Percentiles rank a stretch among this genome's conserved stretches.
Evolutionary conservation across 2,797 vertebrate genomes (phyloP).

Genomic region (Arrhamphus sclerolepis): DNA sequence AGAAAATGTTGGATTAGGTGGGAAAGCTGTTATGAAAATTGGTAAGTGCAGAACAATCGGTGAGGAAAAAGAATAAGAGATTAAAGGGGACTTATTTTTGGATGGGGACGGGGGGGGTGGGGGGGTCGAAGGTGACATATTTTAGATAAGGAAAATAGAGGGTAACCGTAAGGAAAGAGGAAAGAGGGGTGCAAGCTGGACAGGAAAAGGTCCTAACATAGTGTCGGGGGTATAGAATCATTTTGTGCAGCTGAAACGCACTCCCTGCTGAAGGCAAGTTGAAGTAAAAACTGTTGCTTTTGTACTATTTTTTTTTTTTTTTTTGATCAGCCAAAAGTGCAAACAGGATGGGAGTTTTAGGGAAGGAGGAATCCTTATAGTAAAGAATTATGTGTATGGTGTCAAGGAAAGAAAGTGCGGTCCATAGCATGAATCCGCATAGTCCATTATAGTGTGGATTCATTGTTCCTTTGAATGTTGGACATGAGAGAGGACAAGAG

Average conservation of each 20-base stretch:
- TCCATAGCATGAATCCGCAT: conserved; percentile 41
- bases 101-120: too few relatives aligned
- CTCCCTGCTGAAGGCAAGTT: conserved; percentile 37
- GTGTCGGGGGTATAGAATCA: conserved; percentile 49
- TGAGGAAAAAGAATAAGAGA: conserved; percentile 43
- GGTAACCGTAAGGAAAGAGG: conserved; percentile 24
- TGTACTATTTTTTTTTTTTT: conserved; percentile 43
- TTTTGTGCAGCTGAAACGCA: conserved; percentile 32
- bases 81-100: conserved; percentile 8
- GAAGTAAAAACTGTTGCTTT: conserved; percentile 31
- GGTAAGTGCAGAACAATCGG: conserved; percentile 37
- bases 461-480: conserved; percentile 50
- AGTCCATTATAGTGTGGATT: conserved; percentile 32
- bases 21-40: conserved; percentile 54
- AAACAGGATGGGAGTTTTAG: conserved; percentile 34
- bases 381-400: conserved; percentile 20
- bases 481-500: conserved; percentile 61
- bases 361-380: conserved; percentile 35
- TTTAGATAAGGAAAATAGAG: conserved; percentile 47
- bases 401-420: conserved; percentile 14
- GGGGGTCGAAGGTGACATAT: conserved; percentile 60
- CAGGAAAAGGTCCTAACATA: conserved; percentile 55
- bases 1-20: conserved; percentile 46
- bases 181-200: conserved; percentile 50
- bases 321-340: conserved; percentile 37